Evolutionary conservation across 2,113 vertebrate species (phyloP).

Genomic region (Anser cygnoides): DNA sequence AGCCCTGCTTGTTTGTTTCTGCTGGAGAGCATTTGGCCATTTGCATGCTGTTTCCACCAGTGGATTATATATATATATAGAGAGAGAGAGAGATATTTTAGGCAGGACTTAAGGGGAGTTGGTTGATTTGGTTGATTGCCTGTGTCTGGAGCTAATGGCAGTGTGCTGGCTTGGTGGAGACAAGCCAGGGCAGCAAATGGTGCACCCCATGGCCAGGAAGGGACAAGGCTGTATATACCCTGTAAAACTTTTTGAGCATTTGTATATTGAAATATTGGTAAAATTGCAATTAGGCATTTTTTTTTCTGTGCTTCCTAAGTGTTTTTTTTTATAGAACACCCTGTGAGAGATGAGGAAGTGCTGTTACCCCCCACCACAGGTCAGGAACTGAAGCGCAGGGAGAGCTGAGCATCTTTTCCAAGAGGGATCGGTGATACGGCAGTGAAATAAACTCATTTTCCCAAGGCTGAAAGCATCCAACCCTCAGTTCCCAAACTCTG

Average conservation of each 20-base stretch:
- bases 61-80: background rate
- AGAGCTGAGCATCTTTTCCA: background rate
- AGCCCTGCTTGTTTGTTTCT: background rate
- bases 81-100: background rate
- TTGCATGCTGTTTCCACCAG: background rate
- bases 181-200: background rate
- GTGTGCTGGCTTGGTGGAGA: background rate
- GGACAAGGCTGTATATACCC: background rate
- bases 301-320: background rate
- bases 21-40: background rate
- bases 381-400: background rate
- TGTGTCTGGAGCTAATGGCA: background rate
- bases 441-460: background rate
- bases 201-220: background rate
- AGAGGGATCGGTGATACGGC: background rate
- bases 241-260: background rate
- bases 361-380: fast-evolving
- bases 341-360: background rate
- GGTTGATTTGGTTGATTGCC: background rate
- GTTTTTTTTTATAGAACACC: background rate
- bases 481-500: background rate
- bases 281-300: background rate
- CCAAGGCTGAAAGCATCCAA: background rate
- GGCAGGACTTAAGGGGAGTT: background rate
- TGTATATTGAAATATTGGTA: background rate